Conservation (phyloP, 2,113 vertebrate genomes). For the Spea bombifrons region DNA sequence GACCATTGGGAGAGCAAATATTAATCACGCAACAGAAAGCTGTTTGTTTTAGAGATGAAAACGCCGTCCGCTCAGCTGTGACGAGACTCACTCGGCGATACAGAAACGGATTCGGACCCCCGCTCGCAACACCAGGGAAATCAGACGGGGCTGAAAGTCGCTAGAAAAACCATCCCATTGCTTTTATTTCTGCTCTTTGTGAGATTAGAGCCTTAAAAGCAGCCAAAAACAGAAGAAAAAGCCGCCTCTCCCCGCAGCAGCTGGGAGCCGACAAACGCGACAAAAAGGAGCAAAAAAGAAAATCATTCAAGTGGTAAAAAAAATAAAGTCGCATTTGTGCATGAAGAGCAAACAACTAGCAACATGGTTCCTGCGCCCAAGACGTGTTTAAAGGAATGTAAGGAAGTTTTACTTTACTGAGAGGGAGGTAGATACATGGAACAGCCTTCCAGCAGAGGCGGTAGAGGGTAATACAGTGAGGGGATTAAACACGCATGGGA, state of each 20-base stretch:
- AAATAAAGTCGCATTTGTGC: neutral
- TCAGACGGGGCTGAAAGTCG: neutral
- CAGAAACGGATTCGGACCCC: neutral
- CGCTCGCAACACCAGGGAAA: neutral
- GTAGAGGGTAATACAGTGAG: too few relatives aligned
- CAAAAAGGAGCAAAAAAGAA: neutral
- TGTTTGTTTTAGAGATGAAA: slow-evolving; percentile 6
- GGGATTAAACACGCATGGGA: too few relatives aligned
- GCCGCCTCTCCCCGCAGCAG: neutral
- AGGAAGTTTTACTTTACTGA: too few relatives aligned
- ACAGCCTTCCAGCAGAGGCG: too few relatives aligned
- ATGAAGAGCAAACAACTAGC: neutral
- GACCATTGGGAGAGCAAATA: neutral
- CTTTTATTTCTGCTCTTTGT: too few relatives aligned
- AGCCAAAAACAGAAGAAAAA: neutral
- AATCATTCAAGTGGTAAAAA: neutral
- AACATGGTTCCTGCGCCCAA: too few relatives aligned
- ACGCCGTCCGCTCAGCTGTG: neutral
- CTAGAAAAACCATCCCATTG: neutral
- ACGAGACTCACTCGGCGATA: neutral
- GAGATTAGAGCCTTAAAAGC: neutral
- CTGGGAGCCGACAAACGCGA: neutral
- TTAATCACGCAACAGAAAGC: neutral
- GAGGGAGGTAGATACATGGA: too few relatives aligned
- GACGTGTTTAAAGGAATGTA: too few relatives aligned